Evolutionary conservation across 2,888 invertebrate genomes (phyloP), one percentile per base, ranked within the genome.

Genomic region (Anaspis maculata): DNA sequence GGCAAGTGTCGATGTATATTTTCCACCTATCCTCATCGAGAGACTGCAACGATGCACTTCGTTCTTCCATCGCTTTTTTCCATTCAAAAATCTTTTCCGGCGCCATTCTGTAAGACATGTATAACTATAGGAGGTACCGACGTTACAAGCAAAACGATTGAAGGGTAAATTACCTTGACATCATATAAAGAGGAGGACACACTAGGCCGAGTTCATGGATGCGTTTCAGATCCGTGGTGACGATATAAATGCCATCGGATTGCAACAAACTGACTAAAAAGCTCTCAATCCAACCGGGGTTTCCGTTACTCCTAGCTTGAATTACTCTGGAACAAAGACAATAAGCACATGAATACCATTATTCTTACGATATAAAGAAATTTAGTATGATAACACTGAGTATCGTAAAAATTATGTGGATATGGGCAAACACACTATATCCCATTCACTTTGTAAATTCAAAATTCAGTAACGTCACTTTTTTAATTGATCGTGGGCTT

Each of bases 261-360:
- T 79, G 77, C 1, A 72, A 54, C 4, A 78, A 60, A 28, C 73
- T 76, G 24, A 75, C 66, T 13, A 79, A 58, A 46, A 73, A 78
- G 54, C 74, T 76, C 52, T 79, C 75, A 33, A 79, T 73, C 79
- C 79, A 79, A 2, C 79, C 79, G 0, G 79, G 76, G 58, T 74
- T 70, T 0, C 79, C 79, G 13, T 66, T 65, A 49, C 78, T 77
- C 38, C 70, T 71, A 15, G 69, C 68, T 51, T 79, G 77, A 42
- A 79, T 71, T 24, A 24, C 24, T 10, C 24, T 24, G 24, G n/a
- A n/a, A n/a, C n/a, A n/a, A n/a, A n/a, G n/a, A n/a, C n/a, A n/a
- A n/a, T n/a, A n/a, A n/a, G n/a, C n/a, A n/a, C n/a, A n/a, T n/a
- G n/a, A n/a, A n/a, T n/a, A n/a, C n/a, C n/a, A n/a, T n/a, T n/a